Base-by-base conservation (phyloP, 2,888 invertebrate genomes). In the Cryptus armator region DNA sequence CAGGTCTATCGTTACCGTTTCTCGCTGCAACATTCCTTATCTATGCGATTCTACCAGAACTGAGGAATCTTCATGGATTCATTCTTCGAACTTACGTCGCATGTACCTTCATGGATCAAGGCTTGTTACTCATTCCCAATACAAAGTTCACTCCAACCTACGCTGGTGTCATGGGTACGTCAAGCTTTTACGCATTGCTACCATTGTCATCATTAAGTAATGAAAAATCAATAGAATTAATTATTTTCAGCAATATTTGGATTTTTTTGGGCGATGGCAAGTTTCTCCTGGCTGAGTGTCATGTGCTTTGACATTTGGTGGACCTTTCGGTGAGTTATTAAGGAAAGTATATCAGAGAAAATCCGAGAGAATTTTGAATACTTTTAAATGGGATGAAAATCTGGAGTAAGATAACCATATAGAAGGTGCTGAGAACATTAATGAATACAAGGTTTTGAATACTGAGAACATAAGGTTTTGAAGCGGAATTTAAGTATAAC, bases 221-320 rank as follows among this genome's bases (percentile, higher is more conserved):
- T 48, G 1, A 3, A 3, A 7, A 4, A 48, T n/a, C n/a, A n/a
- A 48, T 48, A 12, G 3, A 48, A 48, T 4, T 9, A 14, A 48
- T 14, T 48, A 0, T 5, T 48, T 48, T 3, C 48, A 48, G 48
- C 9, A n/a, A 48, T 48, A 48, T 48, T 48, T 48, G n/a, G 2
- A 2, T 24, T 24, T 2, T 24, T 46, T 46, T 46, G 46, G 7
- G 10, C 7, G 12, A n/a, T 64, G 37, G 66, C 66, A 12, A 9
- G n/a, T 9, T 66, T 66, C 12, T 66, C 43, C 19, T 66, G 66
- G 66, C 66, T 66, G 3, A 66, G 37, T 37, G 66, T 66, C 43
- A 66, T 66, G 66, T 66, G 19, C 19, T 66, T 66, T 43, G 66
- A 66, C 16, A 66, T 66, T 19, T 66, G 66, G 66, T 43, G 43